These are phyloP conservation scores for Rhopilema esculentum DNA, from an alignment of 30 jellyfish, hydroid and myxozoan species.

Conservation along the genomic window DNA sequence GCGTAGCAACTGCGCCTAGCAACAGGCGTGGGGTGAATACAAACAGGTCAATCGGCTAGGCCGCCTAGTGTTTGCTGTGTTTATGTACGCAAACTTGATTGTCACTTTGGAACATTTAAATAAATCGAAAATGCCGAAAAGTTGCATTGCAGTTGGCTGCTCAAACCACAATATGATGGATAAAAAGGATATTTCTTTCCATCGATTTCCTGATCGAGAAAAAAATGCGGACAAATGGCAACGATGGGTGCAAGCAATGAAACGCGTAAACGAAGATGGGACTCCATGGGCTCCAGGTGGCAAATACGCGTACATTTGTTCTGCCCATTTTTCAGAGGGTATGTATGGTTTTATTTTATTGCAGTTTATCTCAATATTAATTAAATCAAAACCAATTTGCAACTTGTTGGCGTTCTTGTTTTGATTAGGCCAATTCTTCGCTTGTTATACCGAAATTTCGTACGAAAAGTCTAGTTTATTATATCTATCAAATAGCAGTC, in stretches of 20 bases:
- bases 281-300: neutral
- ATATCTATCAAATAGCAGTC: neutral
- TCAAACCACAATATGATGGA: slow-evolving; percentile 11
- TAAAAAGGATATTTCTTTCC: neutral
- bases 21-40: neutral
- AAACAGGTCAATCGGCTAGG: neutral
- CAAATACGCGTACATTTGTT: neutral
- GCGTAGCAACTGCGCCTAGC: neutral
- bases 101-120: neutral
- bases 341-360: neutral
- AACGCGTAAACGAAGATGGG: neutral
- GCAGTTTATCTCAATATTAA: neutral
- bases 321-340: neutral
- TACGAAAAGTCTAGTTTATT: neutral
- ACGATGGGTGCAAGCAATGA: neutral
- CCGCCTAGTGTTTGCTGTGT: neutral
- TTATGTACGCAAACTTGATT: neutral
- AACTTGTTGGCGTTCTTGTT: neutral
- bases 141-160: slow-evolving; percentile 1
- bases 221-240: slow-evolving; percentile 1
- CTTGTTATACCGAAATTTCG: neutral
- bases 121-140: neutral
- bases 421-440: neutral
- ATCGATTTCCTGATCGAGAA: slow-evolving; percentile 6
- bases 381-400: neutral